Evolutionary conservation across 2,113 vertebrate species (phyloP).

Genomic region (Sinocyclocheilus maitianheensis): DNA sequence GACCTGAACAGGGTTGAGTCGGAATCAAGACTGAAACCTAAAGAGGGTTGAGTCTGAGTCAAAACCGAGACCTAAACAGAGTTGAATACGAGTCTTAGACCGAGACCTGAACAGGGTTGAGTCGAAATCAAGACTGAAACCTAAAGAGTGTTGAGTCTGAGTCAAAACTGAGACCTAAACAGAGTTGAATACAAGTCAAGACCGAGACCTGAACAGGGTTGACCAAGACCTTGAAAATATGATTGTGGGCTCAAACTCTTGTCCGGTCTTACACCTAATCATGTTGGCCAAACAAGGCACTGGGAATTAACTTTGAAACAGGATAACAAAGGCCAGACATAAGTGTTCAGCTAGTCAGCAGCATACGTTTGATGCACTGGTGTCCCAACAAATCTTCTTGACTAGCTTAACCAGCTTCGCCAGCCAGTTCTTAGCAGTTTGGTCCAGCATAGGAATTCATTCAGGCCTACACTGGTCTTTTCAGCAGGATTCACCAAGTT

Average conservation of each 20-base stretch:
- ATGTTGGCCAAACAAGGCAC: background rate
- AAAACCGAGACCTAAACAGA: no score
- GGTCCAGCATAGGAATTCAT: background rate
- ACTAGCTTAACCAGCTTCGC: background rate
- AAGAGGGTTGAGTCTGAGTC: no score
- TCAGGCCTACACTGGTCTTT: background rate
- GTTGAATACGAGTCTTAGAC: no score
- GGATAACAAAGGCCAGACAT: background rate
- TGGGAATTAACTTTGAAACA: background rate
- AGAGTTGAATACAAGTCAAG: background rate
- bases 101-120: no score
- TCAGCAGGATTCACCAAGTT: slow-evolving; percentile 5
- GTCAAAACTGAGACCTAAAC: background rate
- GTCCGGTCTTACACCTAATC: background rate
- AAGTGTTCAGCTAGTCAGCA: background rate
- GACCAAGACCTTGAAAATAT: background rate
- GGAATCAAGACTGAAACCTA: no score
- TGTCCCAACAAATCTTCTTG: background rate
- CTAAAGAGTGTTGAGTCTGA: background rate
- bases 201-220: background rate
- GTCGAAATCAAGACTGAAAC: no score
- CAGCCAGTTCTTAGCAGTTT: background rate
- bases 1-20: no score
- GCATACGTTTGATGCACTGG: background rate
- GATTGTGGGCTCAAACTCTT: background rate